Evolutionary conservation across 2,888 invertebrate genomes (phyloP), one percentile per base, ranked within the genome.

Genomic region (Lapara coniferarum): DNA sequence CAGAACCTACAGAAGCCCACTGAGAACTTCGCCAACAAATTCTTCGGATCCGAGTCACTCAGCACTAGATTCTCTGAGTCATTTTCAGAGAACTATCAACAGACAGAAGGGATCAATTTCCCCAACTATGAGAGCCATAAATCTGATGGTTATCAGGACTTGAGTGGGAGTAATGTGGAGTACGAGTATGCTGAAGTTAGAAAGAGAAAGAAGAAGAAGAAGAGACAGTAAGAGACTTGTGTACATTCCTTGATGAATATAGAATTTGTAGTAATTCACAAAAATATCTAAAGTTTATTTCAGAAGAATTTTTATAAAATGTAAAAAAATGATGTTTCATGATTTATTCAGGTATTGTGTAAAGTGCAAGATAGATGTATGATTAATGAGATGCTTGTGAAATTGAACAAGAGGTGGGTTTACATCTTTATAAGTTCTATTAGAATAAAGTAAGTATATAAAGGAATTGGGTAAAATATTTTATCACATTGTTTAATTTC

Each of bases 11-110:
- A 90, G 5, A 80, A 84, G 5, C 84, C 82, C 1, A 70, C 75
- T 16, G 85, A 86, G 44, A 79, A 74, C 0, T 74, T 87, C 46
- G 69, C 85, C 0, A 90, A 83, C 71, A 90, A 88, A 67, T 91
- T 93, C 78, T 92, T 92, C 75, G 93, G 92, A 2, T 91, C 90
- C 0, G 92, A 92, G 68, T 88, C 88, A 0, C 71, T 92, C 0
- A 91, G 92, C 56, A 80, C 87, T 0, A 88, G 87, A 10, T 92
- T 91, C 66, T 86, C 87, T 0, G 93, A 91, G 66, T 87, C 86
- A 0, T 92, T 92, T 74, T 79, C 89, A 0, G 92, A 90, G 66
- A 91, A 89, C 16, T 92, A 92, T 19, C 92, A 92, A 12, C 89
- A 90, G 55, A 85, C 91, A 0, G 91, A 92, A 0, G 91, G 90